Percentiles rank a stretch among this genome's conserved stretches.
Conservation (phyloP, 2,797 vertebrate genomes). For the Darevskia nairensis region DNA sequence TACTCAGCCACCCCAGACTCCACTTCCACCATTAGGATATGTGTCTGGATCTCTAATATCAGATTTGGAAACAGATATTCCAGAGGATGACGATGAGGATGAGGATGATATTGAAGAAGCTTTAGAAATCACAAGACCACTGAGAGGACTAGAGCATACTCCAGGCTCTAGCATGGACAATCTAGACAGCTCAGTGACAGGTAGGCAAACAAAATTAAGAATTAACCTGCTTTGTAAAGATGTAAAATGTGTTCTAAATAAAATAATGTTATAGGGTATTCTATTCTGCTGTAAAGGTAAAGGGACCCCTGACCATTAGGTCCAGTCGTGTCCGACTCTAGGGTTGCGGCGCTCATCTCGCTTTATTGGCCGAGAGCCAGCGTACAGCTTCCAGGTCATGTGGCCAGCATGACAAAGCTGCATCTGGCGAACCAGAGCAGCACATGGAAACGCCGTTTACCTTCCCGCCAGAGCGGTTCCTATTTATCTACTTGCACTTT, state of each 20-base stretch:
- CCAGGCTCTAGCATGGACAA: slow-evolving; percentile 99
- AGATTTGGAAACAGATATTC: slow-evolving; percentile 95
- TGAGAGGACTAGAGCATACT: slow-evolving; percentile 92
- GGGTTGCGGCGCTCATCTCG: too few species aligned
- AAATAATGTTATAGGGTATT: slow-evolving; percentile 51
- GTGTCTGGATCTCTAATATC: slow-evolving; percentile 96
- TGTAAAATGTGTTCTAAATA: slow-evolving; percentile 57
- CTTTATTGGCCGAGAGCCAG: too few species aligned
- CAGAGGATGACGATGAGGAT: slow-evolving; percentile 87
- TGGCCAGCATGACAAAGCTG: too few species aligned
- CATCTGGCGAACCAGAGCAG: too few species aligned
- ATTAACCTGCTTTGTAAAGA: slow-evolving; percentile 57
- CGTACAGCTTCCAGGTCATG: too few species aligned
- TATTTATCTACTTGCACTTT: too few species aligned
- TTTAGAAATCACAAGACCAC: slow-evolving; percentile 91
- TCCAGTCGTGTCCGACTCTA: too few species aligned
- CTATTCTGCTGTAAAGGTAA: slow-evolving; percentile 61
- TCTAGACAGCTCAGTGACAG: slow-evolving; percentile 97
- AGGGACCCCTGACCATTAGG: too few species aligned
- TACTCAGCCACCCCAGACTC: slow-evolving; percentile 92
- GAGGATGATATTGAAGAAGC: slow-evolving; percentile 90
- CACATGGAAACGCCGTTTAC: too few species aligned
- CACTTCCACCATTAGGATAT: slow-evolving; percentile 94
- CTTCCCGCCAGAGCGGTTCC: too few species aligned
- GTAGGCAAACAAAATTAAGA: slow-evolving; percentile 75